These are phyloP conservation scores for Brachionus rotundiformis DNA, from an alignment of 1,140 invertebrate species.

Conservation along the genomic window DNA sequence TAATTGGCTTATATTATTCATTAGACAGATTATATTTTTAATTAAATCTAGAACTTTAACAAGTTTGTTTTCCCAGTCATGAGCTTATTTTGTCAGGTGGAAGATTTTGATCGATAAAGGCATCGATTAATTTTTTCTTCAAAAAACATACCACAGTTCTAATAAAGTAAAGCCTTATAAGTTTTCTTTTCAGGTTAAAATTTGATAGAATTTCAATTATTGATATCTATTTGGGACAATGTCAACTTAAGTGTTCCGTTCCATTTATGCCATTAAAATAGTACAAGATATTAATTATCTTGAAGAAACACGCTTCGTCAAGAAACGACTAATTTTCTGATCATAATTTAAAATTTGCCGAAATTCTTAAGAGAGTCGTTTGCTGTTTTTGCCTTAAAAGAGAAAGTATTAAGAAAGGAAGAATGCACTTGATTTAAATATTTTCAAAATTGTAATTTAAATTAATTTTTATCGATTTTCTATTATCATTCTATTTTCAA, in stretches of 20 bases:
- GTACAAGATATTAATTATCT: neutral
- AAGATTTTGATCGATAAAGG: neutral
- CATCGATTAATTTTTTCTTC: neutral
- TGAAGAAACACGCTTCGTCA: neutral
- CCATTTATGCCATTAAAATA: neutral
- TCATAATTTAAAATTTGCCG: neutral
- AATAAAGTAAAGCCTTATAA: neutral
- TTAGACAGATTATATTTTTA: conserved; percentile 17
- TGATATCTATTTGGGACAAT: neutral
- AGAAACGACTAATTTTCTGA: neutral
- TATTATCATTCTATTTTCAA: conserved; percentile 1
- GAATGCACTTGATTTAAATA: conserved; percentile 19
- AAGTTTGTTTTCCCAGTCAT: conserved; percentile 6
- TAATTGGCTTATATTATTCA: conserved; percentile 4
- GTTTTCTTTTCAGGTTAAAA: neutral
- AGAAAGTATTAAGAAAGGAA: conserved; percentile 14
- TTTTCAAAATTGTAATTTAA: conserved; percentile 22
- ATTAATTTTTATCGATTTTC: conserved; percentile 21
- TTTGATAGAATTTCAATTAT: neutral
- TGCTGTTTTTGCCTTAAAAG: neutral
- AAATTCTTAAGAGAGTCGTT: neutral
- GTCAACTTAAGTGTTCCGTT: neutral
- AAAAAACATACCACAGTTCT: neutral
- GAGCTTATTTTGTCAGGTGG: neutral
- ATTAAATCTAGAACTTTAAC: conserved; percentile 12